Evolutionary conservation across 1,140 invertebrate genomes (phyloP), one percentile per base, ranked within the genome.

Genomic region (Heliconius himera): DNA sequence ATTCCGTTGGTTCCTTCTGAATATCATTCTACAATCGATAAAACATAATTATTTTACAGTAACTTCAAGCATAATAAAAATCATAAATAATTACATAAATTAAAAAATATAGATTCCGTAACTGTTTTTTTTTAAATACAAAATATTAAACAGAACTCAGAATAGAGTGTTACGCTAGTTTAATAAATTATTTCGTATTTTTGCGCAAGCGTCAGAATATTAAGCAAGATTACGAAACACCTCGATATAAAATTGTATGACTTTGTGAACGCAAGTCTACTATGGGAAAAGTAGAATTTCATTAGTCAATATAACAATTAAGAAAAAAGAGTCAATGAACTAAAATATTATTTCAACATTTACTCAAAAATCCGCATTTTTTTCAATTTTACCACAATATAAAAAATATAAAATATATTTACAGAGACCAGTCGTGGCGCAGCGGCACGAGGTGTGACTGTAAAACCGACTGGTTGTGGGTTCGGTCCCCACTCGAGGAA

Each of bases 271-370:
- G 66, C 22, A 72, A 79, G 46, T 78, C 70, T 54, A 26, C 36
- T 74, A 79, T 79, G 78, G 78, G 73, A 75, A 79, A 75, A 29
- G 26, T 72, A 11, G 33, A 72, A 66, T 66, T 72, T 72, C 33
- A n/a, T 72, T 46, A 72, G 38, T 36, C 5, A 20, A 20, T 20
- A 51, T 51, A 20, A 51, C 5, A 71, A 71, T 60, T n/a, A 26
- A 22, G 54, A 60, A 9, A n/a, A 56, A 56, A 56, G 8, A 11
- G 13, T 13, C 4, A 16, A 66, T 66, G 8, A 66, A 66, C 0
- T 60, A 20, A 13, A 13, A 16, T 13, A 16, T 66, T 16, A 66
- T 26, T 22, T 26, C 3, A 66, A 29, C 0, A n/a, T 22, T 56
- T 60, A 60, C 1, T 8, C 20, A 56, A 22, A 9, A 56, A 22